These are phyloP conservation scores for Lutraria rhynchaena DNA, from an alignment of 1,140 invertebrate species.

Conservation along the genomic window DNA sequence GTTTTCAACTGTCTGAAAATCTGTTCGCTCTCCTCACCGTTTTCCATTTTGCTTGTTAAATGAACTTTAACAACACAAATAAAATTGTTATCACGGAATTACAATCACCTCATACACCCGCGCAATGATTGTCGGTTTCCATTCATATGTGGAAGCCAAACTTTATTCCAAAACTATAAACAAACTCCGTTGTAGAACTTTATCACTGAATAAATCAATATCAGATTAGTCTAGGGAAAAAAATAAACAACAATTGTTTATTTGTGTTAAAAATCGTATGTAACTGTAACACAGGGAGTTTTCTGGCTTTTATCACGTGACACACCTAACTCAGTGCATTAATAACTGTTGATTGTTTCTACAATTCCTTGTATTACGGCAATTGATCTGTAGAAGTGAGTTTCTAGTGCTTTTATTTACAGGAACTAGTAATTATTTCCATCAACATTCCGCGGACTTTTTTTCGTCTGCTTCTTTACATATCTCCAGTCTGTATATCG, in stretches of 20 bases:
- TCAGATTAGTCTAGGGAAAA: not conserved
- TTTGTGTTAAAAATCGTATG: not conserved
- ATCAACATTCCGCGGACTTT: conserved; percentile 23
- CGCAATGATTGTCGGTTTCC: not conserved
- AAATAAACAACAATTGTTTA: too few relatives aligned
- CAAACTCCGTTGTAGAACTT: not conserved
- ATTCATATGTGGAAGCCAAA: not conserved
- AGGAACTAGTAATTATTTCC: conserved; percentile 28
- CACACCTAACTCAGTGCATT: not conserved
- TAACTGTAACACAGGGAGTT: not conserved
- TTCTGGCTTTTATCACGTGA: not conserved
- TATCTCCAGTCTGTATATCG: not conserved
- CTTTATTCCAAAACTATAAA: not conserved
- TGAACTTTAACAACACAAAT: not conserved
- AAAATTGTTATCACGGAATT: not conserved
- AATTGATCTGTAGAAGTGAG: not conserved
- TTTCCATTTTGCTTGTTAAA: conserved; percentile 26
- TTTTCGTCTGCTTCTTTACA: conserved; percentile 18
- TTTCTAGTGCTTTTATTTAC: not conserved
- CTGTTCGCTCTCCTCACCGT: conserved; percentile 31
- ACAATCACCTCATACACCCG: not conserved
- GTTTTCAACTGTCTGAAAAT: conserved; percentile 20
- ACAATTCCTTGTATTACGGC: not conserved
- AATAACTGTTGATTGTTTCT: not conserved
- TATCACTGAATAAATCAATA: not conserved